Evolutionary conservation across 2,113 vertebrate species (phyloP).

Genomic region (Psophia crepitans): DNA sequence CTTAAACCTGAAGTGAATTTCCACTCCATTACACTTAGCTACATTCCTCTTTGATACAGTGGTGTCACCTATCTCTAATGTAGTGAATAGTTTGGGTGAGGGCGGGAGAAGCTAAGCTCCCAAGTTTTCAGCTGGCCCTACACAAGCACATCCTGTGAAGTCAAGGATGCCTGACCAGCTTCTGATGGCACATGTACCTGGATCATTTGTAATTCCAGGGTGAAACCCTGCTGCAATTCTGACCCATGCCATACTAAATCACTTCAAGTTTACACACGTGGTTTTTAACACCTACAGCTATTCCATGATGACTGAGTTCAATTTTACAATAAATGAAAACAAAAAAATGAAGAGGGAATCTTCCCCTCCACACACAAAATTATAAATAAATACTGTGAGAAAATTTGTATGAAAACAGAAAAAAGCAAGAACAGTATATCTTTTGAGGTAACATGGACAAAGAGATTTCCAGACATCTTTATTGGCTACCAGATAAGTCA

Average conservation of each 20-base stretch:
- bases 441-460: neutral
- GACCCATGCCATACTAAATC: neutral
- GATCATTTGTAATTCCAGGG: neutral
- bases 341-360: neutral
- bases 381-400: neutral
- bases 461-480: neutral
- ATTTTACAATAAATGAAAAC: neutral
- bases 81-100: neutral
- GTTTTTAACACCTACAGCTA: neutral
- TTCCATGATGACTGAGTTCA: neutral
- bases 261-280: neutral
- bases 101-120: neutral
- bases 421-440: neutral
- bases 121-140: neutral
- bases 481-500: neutral
- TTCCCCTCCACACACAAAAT: neutral
- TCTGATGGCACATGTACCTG: neutral
- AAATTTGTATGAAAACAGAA: neutral
- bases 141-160: neutral
- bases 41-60: neutral
- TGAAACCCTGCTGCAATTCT: neutral
- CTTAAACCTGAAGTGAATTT: conserved; percentile 30
- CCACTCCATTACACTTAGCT: neutral
- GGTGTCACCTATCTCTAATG: neutral
- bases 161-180: neutral